Evolutionary conservation across 2,888 invertebrate species (phyloP), one percentile per base, ranked within the genome.

Genomic region (Rhodophaea formosa): DNA sequence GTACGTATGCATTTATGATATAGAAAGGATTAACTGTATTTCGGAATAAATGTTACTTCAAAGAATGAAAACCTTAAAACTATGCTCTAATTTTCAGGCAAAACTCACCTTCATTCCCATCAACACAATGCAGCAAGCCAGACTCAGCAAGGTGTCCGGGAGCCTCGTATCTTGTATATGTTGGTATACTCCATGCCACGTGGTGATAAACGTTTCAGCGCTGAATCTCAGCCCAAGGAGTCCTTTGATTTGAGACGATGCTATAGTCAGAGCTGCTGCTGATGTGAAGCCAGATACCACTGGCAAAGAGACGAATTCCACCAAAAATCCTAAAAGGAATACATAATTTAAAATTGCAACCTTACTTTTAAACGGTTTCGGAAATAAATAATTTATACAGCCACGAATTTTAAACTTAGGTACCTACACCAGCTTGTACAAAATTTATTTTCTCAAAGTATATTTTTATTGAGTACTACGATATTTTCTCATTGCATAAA

Each of bases 211-310:
- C 10, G 88, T 92, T 67, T 95, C 94, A 0, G 94, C 93, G 5
- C 85, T 88, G 69, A 93, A 94, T 58, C 80, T 87, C 1, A 95
- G 73, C 0, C 95, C 95, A 1, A 95, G 78, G 10, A 95, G 79
- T 16, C 93, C 93, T 69, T 95, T 95, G n/a, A 95, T 87, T 79
- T 96, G 96, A 0, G 95, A 94, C 7, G 94, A 93, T 0, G 95
- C 95, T 65, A 96, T 95, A 12, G 95, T 95, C 3, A 95, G 72
- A 7, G 96, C 95, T 0, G 95, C 95, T 0, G 95, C 95, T 0
- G 95, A 95, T 3, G 95, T 95, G 77, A 96, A 95, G 0, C 95
- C 95, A 0, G 94, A 93, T 1, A 95, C 94, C 0, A 96, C 96
- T 0, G 96, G 95, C 0, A 93, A 82, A 0, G 95, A 95, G 6